Base-by-base conservation (phyloP, 1,140 invertebrate species). In the Geopemphigus sp. region DNA sequence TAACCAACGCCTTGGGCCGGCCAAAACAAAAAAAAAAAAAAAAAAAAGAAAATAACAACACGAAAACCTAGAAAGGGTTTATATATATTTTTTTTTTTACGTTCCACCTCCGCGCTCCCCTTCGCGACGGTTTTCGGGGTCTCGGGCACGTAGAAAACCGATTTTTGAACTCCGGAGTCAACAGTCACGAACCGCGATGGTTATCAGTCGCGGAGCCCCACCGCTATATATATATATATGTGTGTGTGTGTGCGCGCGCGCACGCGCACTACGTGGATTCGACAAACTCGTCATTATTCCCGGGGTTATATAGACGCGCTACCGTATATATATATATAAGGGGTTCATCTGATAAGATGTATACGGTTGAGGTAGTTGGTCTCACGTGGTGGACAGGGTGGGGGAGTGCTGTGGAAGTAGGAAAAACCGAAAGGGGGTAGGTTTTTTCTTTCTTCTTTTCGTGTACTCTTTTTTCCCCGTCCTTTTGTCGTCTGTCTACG, bases 201-300 rank as follows among this genome's bases (percentile, higher is more conserved):
- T 78, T 78, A 78, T 78, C 73, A 19, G 53, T 6, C 29, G 47
- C 70, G 8, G 50, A n/a, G 32, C 73, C n/a, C 56, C 45, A 5
- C 19, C 14, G 0, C 53, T 53, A 54, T 1, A 2, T 17, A 12
- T n/a, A n/a, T n/a, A n/a, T n/a, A n/a, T n/a, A n/a, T n/a, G n/a
- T n/a, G n/a, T n/a, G n/a, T n/a, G n/a, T n/a, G n/a, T n/a, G n/a
- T n/a, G n/a, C n/a, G n/a, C n/a, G n/a, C n/a, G n/a, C n/a, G n/a
- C n/a, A n/a, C n/a, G n/a, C n/a, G 19, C 39, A 14, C 39, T 29
- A 74, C 72, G 50, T 61, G 57, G 56, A 78, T 78, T 78, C 74
- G 74, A 78, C 74, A 78, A 78, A 78, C 74, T 78, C 74, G 74
- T 78, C 74, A 78, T 78, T 78, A 78, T 76, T 61, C 32, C 12